Evolutionary conservation across 2,888 invertebrate genomes (phyloP), one percentile per base, ranked within the genome.

Genomic region (Drosophila paramelanica): DNA sequence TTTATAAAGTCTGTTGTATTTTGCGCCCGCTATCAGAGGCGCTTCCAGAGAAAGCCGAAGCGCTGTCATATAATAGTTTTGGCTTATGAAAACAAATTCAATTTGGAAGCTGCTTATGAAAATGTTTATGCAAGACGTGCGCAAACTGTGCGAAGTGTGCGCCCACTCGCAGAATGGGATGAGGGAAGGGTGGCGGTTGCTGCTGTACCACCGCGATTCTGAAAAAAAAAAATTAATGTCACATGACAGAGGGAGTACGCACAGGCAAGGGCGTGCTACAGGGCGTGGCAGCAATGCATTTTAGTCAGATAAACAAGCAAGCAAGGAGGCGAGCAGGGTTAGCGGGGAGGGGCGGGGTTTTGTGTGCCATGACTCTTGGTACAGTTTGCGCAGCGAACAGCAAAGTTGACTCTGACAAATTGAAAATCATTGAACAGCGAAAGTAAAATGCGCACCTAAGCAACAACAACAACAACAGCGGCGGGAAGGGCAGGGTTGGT

Each of bases 51-150:
- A 52, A n/a, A 31, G 41, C 11, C 17, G n/a, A 49, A 73, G 69
- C 78, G 78, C 81, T 59, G 36, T 59, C 79, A 67, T 66, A 84
- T 88, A 84, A 88, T 88, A 84, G 83, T 84, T 84, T 88, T 88
- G 88, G 86, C 83, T 88, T 84, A 85, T 85, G 82, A 85, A 85
- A 85, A 84, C 88, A 85, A 84, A 84, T 84, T 84, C 86, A 84
- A 84, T 84, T 85, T 84, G 73, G 73, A 82, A 85, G 83, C 83
- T 82, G 88, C 88, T 84, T 84, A 84, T 84, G 86, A 77, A 88
- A 88, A 88, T 84, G 83, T 84, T 84, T 88, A 88, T 84, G 83
- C 86, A 79, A 85, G 83, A 79, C 77, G 74, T 88, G 88, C 55
- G 56, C 71, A 59, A 69, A 59, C 57, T 70, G 38, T 51, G 36